Evolutionary conservation across 2,797 vertebrate genomes (phyloP).

Genomic region (Darevskia nairensis): DNA sequence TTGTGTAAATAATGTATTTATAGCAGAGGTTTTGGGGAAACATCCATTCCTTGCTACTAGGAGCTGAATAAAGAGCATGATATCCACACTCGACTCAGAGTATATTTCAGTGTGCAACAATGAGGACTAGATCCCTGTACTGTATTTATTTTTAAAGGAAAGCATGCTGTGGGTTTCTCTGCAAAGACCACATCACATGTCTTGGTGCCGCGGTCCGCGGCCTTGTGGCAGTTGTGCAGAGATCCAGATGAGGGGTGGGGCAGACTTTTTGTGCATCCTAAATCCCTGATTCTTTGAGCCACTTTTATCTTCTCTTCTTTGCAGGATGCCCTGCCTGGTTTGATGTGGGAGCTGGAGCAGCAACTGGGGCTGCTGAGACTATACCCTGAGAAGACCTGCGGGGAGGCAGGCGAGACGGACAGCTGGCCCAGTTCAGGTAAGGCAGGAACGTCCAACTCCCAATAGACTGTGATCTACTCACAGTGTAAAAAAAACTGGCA

Average conservation of each 20-base stretch:
- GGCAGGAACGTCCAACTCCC: neutral
- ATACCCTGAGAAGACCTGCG: conserved; percentile 71
- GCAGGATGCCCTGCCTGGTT: conserved; percentile 78
- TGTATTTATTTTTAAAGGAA: too few species aligned
- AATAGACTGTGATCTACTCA: too few species aligned
- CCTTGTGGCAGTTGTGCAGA: neutral
- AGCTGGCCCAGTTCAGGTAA: conserved; percentile 77
- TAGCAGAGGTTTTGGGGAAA: too few species aligned
- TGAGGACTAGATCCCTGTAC: neutral
- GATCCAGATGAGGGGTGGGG: neutral
- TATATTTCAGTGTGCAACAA: neutral
- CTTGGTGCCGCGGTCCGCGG: neutral
- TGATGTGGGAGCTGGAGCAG: conserved; percentile 84
- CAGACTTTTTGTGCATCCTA: too few species aligned
- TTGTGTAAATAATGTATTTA: too few species aligned
- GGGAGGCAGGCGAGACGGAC: conserved; percentile 65
- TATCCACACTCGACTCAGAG: too few species aligned
- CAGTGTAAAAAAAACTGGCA: too few species aligned
- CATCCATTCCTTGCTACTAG: too few species aligned
- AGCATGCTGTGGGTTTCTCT: neutral
- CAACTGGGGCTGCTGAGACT: conserved; percentile 86
- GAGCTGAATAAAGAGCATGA: too few species aligned
- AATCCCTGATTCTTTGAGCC: neutral
- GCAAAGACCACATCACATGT: neutral
- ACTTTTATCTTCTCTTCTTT: neutral